Evolutionary conservation across 2,888 invertebrate species (phyloP).

Genomic region (Litoditis marina): DNA sequence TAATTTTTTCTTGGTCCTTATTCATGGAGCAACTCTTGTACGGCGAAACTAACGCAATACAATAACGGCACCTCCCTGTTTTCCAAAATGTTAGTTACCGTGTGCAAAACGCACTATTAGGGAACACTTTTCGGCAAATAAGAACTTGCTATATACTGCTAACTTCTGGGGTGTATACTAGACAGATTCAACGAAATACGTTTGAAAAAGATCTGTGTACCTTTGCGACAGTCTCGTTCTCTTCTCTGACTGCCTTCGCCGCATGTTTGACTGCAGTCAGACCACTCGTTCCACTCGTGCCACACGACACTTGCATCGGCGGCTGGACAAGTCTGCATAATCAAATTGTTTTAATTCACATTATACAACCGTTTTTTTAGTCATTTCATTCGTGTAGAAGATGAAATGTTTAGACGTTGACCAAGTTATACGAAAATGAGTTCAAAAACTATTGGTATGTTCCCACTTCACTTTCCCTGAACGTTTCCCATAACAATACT

Average conservation of each 20-base stretch:
- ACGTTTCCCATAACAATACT: no score
- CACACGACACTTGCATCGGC: constrained; percentile 22
- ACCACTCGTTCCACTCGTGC: constrained; percentile 47
- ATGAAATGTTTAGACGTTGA: background rate
- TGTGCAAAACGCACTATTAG: no score
- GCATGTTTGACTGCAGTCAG: constrained; percentile 48
- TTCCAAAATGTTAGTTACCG: no score
- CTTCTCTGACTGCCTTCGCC: constrained; percentile 47
- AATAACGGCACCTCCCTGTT: no score
- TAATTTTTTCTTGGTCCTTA: no score
- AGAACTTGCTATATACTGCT: no score
- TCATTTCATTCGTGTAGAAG: background rate
- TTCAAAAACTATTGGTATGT: background rate
- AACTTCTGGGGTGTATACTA: no score
- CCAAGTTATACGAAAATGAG: background rate
- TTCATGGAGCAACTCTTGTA: no score
- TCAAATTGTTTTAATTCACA: no score
- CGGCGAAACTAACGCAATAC: no score
- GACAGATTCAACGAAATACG: no score
- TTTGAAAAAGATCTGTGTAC: background rate
- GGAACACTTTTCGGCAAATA: no score
- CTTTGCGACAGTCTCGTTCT: constrained; percentile 25
- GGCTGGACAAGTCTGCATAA: constrained; percentile 27
- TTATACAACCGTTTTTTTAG: background rate
- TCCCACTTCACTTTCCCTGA: background rate